Percentiles rank a stretch among this genome's conserved stretches.
Conservation (phyloP, 2,113 vertebrate genomes). For the Cochlearius cochlearius region DNA sequence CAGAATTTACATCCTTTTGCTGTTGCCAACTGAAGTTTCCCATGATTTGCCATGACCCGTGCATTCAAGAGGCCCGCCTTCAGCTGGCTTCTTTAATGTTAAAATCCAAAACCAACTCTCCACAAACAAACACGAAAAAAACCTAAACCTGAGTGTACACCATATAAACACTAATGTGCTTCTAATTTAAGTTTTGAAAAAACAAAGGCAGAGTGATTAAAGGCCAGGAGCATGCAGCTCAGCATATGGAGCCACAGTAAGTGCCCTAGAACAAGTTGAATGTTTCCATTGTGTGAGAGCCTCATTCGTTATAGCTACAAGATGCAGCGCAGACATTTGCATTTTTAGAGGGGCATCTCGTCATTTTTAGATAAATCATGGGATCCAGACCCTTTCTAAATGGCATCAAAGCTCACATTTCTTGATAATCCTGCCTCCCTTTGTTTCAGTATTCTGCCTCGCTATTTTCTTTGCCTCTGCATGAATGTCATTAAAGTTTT, state of each 20-base stretch:
- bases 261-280: constrained; percentile 6
- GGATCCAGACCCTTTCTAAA: not conserved
- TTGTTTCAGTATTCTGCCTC: constrained; percentile 11
- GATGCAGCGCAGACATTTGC: constrained; percentile 25
- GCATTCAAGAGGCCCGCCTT: not conserved
- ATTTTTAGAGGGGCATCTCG: constrained; percentile 41
- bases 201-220: constrained; percentile 28
- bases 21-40: not conserved
- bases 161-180: not conserved
- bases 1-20: not conserved
- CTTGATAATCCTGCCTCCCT: not conserved
- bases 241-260: constrained; percentile 12
- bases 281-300: constrained; percentile 32
- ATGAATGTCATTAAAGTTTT: constrained; percentile 32
- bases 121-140: not conserved
- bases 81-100: not conserved
- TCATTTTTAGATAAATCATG: constrained; percentile 39
- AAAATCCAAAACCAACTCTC: not conserved
- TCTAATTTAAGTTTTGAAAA: constrained; percentile 21
- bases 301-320: constrained; percentile 18
- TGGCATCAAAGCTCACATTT: not conserved
- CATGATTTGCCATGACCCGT: not conserved
- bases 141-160: rapidly evolving
- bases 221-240: not conserved
- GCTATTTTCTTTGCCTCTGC: not conserved